phyloP scores from a whole-genome alignment of 2,888 invertebrate species.

The Conchocele bisecta region DNA sequence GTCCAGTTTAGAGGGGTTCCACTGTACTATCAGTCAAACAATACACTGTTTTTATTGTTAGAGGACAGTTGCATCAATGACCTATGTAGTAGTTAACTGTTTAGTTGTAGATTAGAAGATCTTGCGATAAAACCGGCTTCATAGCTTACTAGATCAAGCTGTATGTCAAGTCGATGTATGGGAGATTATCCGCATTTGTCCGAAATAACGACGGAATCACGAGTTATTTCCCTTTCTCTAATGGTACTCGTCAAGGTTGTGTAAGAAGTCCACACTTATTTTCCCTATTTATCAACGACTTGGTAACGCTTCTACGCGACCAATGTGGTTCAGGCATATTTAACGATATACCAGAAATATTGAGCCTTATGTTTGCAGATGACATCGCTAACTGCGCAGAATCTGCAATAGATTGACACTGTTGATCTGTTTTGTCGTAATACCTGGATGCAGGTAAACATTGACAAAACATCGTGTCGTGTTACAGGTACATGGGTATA shows the following conservation, averaged over 20 bases:
- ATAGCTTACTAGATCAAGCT: no score
- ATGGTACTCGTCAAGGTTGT: conserved; percentile 10
- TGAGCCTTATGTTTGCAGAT: conserved; percentile 15
- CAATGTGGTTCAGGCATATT: not conserved
- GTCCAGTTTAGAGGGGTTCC: no score
- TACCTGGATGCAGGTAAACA: not conserved
- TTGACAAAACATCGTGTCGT: conserved; percentile 2
- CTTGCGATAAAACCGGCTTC: no score
- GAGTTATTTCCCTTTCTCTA: conserved; percentile 12
- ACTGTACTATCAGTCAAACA: no score
- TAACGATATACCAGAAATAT: conserved; percentile 5
- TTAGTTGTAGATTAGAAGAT: no score
- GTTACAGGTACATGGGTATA: conserved; percentile 9
- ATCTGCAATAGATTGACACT: conserved; percentile 1
- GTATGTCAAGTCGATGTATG: no score
- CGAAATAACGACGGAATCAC: no score
- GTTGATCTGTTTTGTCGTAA: not conserved
- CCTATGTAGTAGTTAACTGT: no score
- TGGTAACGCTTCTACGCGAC: conserved; percentile 3
- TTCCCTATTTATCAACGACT: conserved; percentile 1
- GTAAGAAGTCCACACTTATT: conserved; percentile 3
- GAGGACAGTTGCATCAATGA: no score
- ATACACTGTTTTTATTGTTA: no score
- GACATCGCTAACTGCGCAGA: conserved; percentile 18
- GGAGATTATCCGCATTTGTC: no score